Evolutionary conservation across 2,113 vertebrate species (phyloP), one percentile per base, ranked within the genome.

Genomic region (Vidua macroura): DNA sequence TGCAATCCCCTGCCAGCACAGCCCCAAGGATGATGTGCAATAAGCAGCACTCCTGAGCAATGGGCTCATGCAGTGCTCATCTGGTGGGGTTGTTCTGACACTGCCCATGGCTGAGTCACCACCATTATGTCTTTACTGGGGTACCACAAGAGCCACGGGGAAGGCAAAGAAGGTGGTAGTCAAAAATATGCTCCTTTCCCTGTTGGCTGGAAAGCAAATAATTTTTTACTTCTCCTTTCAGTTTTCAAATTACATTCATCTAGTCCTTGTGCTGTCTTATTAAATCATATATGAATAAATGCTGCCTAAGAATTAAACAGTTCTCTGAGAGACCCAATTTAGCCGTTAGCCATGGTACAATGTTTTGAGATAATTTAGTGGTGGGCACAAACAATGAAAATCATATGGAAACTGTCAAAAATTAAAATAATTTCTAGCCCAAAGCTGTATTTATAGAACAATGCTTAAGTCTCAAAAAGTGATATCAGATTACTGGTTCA

Each of bases 191-290:
- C 21, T 76, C 25, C 48, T 31, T 81, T 95, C 31, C 13, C 9
- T 59, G 69, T 51, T 90, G 72, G 7, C 46, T 76, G 21, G 33
- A 89, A 86, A 90, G 64, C 66, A 93, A 88, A 69, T 74, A 48
- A 92, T 84, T 69, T 79, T 83, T 49, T 82, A 23, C 46, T 75
- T 88, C 87, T n/a, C 27, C 62, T 68, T 94, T 43, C 56, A 86
- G 88, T 94, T 96, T 91, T 90, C 88, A 95, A 60, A 91, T 55
- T 46, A n/a, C 35, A n/a, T 81, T 95, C 69, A 88, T 76, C 85
- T 72, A 69, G 39, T 72, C 79, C 60, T 91, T 70, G 27, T 31
- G 58, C 91, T 90, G 63, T 67, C 92, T 74, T 93, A 93, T 91
- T 88, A 89, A 83, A 80, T 80, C 64, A 59, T 43, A 62, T 46